Evolutionary conservation across 2,113 vertebrate species (phyloP), one percentile per base, ranked within the genome.

Genomic region (Varanus salvator): DNA sequence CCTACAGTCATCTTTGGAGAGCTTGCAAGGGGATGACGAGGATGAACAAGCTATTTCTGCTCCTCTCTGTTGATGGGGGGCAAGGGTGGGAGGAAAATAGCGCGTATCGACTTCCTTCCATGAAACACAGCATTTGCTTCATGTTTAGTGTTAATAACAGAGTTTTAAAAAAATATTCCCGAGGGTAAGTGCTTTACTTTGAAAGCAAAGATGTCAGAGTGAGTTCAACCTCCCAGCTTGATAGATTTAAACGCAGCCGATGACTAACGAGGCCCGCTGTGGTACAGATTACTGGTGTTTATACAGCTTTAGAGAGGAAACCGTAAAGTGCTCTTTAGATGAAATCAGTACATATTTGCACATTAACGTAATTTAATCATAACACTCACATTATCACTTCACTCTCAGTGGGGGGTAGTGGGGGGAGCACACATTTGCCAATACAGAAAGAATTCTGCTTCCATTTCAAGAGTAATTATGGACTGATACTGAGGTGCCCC

Each of bases 301-400:
- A 93, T 92, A 91, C 92, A 95, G 94, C 93, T 93, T 91, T 89
- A 71, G 25, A 50, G 90, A 91, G 85, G 92, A 93, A 94, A 91
- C 85, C 85, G 80, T 69, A 87, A 87, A 93, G 84, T 83, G 81
- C 92, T 93, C 91, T 91, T 92, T 86, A 91, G 94, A 94, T 93
- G 68, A 93, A 94, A 95, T 94, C 93, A 80, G 95, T 91, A 94
- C 90, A 93, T 95, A 96, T 94, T 95, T 96, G 90, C 92, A 93
- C 91, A 87, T 95, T 94, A 94, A 92, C 81, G 92, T 92, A 93
- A 95, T 92, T 96, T 94, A 93, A 93, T 90, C 88, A 88, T 87
- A 92, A 95, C 57, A 75, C 84, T 89, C 80, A 50, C 90, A 93
- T 91, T 93, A 75, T 91, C 92, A 93, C 93, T 91, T 74, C 93